Conservation (phyloP, 2,888 invertebrate genomes). For the Meandrusa payeni region DNA sequence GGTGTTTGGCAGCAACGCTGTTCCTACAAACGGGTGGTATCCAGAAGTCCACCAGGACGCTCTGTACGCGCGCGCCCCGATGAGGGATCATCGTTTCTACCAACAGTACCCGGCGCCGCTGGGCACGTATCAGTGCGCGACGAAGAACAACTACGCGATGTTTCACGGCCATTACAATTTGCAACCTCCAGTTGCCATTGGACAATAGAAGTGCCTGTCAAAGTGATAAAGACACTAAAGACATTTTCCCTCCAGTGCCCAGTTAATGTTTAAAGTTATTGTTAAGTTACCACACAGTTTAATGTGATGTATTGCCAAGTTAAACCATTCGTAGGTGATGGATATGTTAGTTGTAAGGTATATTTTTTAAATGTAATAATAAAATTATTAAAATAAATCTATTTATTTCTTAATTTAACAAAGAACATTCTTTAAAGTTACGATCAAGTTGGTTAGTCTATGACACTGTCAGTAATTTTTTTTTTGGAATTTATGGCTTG, state of each 20-base stretch:
- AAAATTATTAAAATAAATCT: conserved; percentile 12
- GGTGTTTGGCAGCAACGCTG: conserved; percentile 48
- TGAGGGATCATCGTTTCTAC: conserved; percentile 59
- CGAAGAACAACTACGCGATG: conserved; percentile 71
- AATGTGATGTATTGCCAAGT: conserved; percentile 41
- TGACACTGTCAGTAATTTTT: no score
- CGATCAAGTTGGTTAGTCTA: no score
- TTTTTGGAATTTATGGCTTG: no score
- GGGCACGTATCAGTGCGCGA: conserved; percentile 66
- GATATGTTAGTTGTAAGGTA: conserved; percentile 11
- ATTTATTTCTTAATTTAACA: no score
- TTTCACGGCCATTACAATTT: conserved; percentile 76
- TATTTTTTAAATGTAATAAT: conserved; percentile 18
- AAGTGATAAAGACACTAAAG: conserved; percentile 10
- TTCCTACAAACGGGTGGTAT: conserved; percentile 54
- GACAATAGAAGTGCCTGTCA: conserved; percentile 48
- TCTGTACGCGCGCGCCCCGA: conserved; percentile 51
- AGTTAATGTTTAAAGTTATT: conserved; percentile 28
- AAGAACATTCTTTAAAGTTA: no score
- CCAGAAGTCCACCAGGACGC: conserved; percentile 61
- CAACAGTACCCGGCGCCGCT: conserved; percentile 64
- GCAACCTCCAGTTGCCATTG: conserved; percentile 69
- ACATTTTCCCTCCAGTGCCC: conserved; percentile 24
- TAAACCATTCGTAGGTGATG: conserved; percentile 5
- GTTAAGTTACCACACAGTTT: conserved; percentile 52